These are phyloP conservation scores for Tryphoninae sp. DNA, from an alignment of 2,888 invertebrate genomes.

Conservation along the genomic window DNA sequence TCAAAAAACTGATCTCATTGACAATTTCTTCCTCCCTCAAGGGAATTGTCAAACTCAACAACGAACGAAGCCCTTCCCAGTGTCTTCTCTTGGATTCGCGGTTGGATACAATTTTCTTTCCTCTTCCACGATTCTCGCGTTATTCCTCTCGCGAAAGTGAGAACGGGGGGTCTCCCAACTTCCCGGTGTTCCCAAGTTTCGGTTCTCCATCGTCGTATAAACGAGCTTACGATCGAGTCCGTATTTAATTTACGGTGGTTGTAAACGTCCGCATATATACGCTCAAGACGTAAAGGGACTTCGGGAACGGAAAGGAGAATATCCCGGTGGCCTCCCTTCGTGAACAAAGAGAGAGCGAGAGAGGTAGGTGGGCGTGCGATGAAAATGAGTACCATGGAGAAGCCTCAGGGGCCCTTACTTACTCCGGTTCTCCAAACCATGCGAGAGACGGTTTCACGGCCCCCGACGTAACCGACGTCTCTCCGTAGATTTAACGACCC, in stretches of 20 bases:
- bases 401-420: slow-evolving; percentile 50
- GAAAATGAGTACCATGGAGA: slow-evolving; percentile 35
- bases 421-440: slow-evolving; percentile 47
- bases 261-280: slow-evolving; percentile 74
- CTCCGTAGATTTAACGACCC: slow-evolving; percentile 74
- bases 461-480: slow-evolving; percentile 28
- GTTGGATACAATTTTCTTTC: slow-evolving; percentile 52
- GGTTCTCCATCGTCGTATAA: slow-evolving; percentile 53
- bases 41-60: not conserved
- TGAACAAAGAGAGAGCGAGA: slow-evolving; percentile 38
- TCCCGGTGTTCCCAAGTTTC: slow-evolving; percentile 40
- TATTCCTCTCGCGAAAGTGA: slow-evolving; percentile 35
- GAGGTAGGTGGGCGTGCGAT: slow-evolving; percentile 13
- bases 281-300: slow-evolving; percentile 59
- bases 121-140: slow-evolving; percentile 27
- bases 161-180: slow-evolving; percentile 36
- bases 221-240: slow-evolving; percentile 69
- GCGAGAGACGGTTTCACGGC: slow-evolving; percentile 48
- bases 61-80: slow-evolving; percentile 46
- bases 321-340: slow-evolving; percentile 26
- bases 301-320: slow-evolving; percentile 26
- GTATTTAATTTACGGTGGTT: slow-evolving; percentile 77
- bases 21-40: too few species aligned
- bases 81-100: slow-evolving; percentile 43
- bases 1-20: too few species aligned